Base-by-base conservation (phyloP, 2,888 invertebrate species). In the Lacanobia wlatinum region DNA sequence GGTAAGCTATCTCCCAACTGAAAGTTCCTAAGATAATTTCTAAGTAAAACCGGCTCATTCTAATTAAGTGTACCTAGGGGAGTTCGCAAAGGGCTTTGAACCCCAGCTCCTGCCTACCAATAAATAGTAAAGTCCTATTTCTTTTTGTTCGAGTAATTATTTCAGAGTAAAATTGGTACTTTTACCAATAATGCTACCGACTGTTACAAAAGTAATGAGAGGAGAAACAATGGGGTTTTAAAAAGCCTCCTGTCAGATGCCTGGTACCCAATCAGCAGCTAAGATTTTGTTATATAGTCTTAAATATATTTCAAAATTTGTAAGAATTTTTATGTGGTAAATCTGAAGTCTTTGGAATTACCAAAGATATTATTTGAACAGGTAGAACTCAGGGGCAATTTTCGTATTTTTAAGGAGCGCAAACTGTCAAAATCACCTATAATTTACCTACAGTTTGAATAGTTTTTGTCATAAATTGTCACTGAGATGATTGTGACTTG, bases 51-150 rank as follows among this genome's bases (percentile, higher is more conserved):
- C 65, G 73, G 69, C 55, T 84, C 67, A 64, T 73, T 80, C 71
- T 84, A 84, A 84, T 84, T 86, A 78, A 81, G 72, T 84, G 58
- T 79, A 43, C 74, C 80, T 48, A 38, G 75, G 74, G 80, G 75
- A 80, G 80, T 69, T 83, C 12, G 65, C 53, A 59, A 69, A 78
- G 80, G 72, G 72, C 84, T 78, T 78, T 81, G 84, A 86, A 86
- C 82, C 70, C 67, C 56, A 21, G 43, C 23, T 80, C 66, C 60
- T 73, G 70, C 69, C 46, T 46, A 73, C 62, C 64, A 76, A 73
- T 83, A 77, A 84, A 77, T 66, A 65, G 70, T 56, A 68, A 50
- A 71, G 58, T 40, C 38, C 52, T 73, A 52, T 71, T 60, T 52
- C 38, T 61, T 74, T 84, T 84, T 78, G 78, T 75, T 84, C 71